Base-by-base conservation (phyloP, 2,888 invertebrate species). In the Oligia strigilis region DNA sequence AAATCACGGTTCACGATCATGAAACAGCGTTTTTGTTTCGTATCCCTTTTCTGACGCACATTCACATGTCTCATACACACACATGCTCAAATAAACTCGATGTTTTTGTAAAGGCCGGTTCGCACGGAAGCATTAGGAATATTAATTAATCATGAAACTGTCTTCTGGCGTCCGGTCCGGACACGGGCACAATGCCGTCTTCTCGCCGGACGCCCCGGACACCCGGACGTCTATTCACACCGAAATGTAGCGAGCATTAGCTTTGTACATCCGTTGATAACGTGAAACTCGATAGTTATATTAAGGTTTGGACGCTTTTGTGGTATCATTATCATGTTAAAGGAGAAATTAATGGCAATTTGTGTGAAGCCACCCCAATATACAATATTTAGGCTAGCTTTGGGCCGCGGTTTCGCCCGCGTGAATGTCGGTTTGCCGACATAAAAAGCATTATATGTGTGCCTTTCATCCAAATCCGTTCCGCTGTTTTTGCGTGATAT, bases 71-170 rank as follows among this genome's bases (percentile, higher is more conserved):
- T 19, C 40, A 60, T 14, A 73, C 72, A 58, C 69, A 74, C 43
- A 76, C 60, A 49, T 58, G 73, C 70, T 52, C 66, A 83, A 77
- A 40, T 29, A 64, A 76, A 83, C 72, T 78, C 72, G 75, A 71
- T 80, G 81, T 80, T 86, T 86, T 87, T 75, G 85, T 80, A 75
- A 79, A 80, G 65, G 55, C 75, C 69, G 66, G 77, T 86, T 84
- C 66, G 78, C 73, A 83, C 79, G 85, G 89, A 89, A 89, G 85
- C 85, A 84, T 87, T 88, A 88, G 80, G 76, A 85, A 85, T 81
- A 84, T 85, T 88, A 89, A 89, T 89, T 88, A 87, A 89, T 89
- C 88, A 89, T 76, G 83, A 72, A 81, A 80, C 85, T 89, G 88
- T 85, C 87, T 82, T 76, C 23, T 52, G 17, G 75, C 77, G 86